Base-by-base conservation (phyloP, 2,113 vertebrate genomes). In the Odocoileus virginianus region DNA sequence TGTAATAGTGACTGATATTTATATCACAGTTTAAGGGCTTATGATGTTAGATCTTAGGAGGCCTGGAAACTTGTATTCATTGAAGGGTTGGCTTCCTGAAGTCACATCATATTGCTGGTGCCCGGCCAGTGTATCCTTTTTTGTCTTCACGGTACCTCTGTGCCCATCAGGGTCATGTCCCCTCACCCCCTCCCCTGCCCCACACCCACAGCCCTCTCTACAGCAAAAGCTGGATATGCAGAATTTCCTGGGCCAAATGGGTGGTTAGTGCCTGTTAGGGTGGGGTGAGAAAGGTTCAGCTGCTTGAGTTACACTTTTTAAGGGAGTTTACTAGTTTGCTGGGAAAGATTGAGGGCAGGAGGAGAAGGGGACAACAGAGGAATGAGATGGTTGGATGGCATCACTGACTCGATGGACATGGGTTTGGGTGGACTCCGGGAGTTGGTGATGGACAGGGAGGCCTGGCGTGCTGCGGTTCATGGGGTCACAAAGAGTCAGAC, bases 141-240 rank as follows among this genome's bases (percentile, higher is more conserved):
- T 21, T 1, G 23, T 14, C 25, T 28, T 13, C 17, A 8, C 15
- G 6, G 40, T 7, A 0, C 43, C 6, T 27, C 78, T 30, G 5
- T n/a, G 3, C 25, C 43, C 8, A 0, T 23, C 25, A 0, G 28
- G 2, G 30, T 30, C 2, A 0, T 11, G 3, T 0, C 7, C 30
- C 4, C 21, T 2, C 17, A 0, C 30, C 9, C 33, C 1, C 23
- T 25, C 11, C 30, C 17, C 11, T 0, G 3, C 4, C 60, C 3
- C 3, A 0, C 0, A 1, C 23, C 13, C 58, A 3, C 43, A 2
- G 47, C 7, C 6, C 2, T 0, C 3, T 25, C 28, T 16, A n/a
- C 23, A 2, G 9, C 12, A 36, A 16, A 82, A 23, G 71, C 25
- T 36, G 12, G 40, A 10, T 28, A 0, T 67, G 64, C 40, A 9